Conservation (phyloP, 2,888 invertebrate genomes). For the Rhingia rostrata region DNA sequence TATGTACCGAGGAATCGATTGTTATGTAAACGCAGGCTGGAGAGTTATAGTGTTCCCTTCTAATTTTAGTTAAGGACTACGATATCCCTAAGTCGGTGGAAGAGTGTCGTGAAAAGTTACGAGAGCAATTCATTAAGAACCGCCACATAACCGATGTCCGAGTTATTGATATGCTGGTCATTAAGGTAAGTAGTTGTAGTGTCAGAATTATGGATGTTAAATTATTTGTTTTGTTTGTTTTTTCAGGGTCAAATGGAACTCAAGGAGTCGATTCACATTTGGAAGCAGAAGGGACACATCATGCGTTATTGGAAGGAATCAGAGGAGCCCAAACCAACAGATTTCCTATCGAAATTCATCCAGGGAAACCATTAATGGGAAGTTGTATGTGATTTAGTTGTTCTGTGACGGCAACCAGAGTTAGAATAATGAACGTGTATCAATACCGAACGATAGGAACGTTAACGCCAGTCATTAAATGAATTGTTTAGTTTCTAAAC, state of each 20-base stretch:
- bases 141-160: slow-evolving; percentile 92
- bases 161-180: slow-evolving; percentile 94
- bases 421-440: slow-evolving; percentile 6
- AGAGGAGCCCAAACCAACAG: slow-evolving; percentile 91
- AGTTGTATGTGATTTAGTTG: slow-evolving; percentile 4
- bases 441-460: neutral
- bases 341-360: slow-evolving; percentile 95
- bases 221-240: slow-evolving; percentile 75
- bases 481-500: slow-evolving; percentile 25
- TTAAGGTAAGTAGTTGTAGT: slow-evolving; percentile 86
- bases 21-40: slow-evolving; percentile 60
- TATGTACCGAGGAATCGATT: slow-evolving; percentile 48
- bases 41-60: slow-evolving; percentile 15
- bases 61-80: slow-evolving; percentile 89
- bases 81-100: slow-evolving; percentile 90
- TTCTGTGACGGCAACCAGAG: neutral
- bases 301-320: slow-evolving; percentile 95
- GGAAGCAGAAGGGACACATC: slow-evolving; percentile 95
- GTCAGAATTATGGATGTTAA: neutral
- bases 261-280: slow-evolving; percentile 91
- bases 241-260: slow-evolving; percentile 96
- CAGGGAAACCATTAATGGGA: slow-evolving; percentile 76
- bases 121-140: slow-evolving; percentile 91
- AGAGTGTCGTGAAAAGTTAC: slow-evolving; percentile 88
- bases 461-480: slow-evolving; percentile 24